Conservation (phyloP, 2,113 vertebrate genomes). For the Aspiorhynchus laticeps region DNA sequence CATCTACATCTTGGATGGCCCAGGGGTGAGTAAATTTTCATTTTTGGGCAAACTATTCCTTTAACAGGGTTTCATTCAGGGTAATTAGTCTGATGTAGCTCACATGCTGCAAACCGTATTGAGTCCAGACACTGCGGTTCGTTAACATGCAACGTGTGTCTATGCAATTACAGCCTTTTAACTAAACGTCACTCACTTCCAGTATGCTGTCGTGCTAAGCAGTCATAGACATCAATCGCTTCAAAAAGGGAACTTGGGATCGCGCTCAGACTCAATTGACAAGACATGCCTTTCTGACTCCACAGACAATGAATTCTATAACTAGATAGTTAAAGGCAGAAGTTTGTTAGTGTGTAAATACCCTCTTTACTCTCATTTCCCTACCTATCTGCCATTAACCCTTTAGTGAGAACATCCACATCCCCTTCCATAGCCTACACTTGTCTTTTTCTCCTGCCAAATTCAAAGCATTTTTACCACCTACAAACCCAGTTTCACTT, state of each 20-base stretch:
- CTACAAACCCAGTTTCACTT: constrained; percentile 21
- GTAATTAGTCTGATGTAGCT: neutral
- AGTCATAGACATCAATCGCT: neutral
- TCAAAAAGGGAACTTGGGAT: constrained; percentile 1
- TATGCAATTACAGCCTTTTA: neutral
- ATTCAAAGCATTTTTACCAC: constrained; percentile 39
- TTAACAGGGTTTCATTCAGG: neutral
- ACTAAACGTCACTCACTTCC: neutral
- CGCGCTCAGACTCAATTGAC: neutral
- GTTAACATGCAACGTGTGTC: neutral
- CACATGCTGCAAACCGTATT: neutral
- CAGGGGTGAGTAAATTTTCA: neutral
- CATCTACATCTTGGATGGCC: neutral
- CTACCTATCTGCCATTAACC: constrained; percentile 71
- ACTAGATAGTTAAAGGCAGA: constrained; percentile 45
- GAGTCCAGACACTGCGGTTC: neutral
- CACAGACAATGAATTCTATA: constrained; percentile 57
- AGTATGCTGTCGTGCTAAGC: neutral
- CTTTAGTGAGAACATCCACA: constrained; percentile 57
- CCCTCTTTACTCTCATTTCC: constrained; percentile 76
- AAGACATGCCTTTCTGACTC: constrained; percentile 52
- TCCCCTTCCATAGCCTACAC: constrained; percentile 55
- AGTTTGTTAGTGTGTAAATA: constrained; percentile 78
- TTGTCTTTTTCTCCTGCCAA: constrained; percentile 49
- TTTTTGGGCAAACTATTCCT: neutral